Base-by-base conservation (phyloP, 2,113 vertebrate species). In the Cheirogaleus medius region DNA sequence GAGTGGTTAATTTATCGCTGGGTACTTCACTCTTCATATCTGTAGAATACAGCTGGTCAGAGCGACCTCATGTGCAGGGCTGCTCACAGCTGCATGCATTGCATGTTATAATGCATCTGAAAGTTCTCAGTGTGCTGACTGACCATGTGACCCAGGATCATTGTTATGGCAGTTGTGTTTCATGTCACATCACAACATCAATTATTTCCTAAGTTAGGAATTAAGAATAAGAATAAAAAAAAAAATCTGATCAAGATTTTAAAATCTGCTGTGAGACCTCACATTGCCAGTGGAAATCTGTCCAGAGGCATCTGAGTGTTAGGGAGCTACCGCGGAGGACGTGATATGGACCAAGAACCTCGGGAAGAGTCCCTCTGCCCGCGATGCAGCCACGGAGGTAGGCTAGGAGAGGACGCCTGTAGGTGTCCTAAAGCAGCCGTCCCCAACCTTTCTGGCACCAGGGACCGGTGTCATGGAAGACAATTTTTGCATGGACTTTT, bases 131-230 rank as follows among this genome's bases (percentile, higher is more conserved):
- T 12, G 18, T 11, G 0, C 9, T 52, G 18, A 74, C 60, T 49
- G 29, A 2, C 3, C 42, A 0, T 37, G 32, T 14, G 32, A 84
- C 27, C 73, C 71, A 20, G 5, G 6, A 1, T 83, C 58, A 52
- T 25, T 32, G n/a, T n/a, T 49, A 5, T 6, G n/a, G 18, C 7
- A 29, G 27, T 74, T 58, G 6, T 20, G 18, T 69, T 96, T 76
- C 13, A 1, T 60, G 6, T 13, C 66, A 54, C 29, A 34, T 23
- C 15, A 11, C 32, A 56, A 23, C 8, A 34, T 49, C 32, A 83
- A 64, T 69, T 39, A 52, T 74, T 94, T 86, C 52, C 20, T 87
- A 89, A 49, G 20, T 37, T 37, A 85, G 71, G 8, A 77, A 54
- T 73, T 92, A 69, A 92, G 90, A 80, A 15, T 39, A 54, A 90